Evolutionary conservation across 92 coral and sea anemone species (phyloP).

Genomic region (Zoanthus sociatus): DNA sequence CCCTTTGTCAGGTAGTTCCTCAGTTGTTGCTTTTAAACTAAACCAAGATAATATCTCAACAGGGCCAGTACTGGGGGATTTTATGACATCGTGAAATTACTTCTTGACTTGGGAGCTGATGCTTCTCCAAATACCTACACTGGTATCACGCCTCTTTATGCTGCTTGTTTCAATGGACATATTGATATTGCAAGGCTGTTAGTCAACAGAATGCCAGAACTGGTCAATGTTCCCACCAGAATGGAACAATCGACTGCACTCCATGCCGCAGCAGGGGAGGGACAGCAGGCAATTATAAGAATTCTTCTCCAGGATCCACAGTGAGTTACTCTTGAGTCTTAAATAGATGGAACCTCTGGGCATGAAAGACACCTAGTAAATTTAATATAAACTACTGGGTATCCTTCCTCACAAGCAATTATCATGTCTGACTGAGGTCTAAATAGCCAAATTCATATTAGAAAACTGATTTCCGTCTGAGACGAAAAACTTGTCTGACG

Average conservation of each 20-base stretch:
- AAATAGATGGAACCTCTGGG: too few species aligned
- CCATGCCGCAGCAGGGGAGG: conserved; percentile 92
- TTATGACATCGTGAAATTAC: conserved; percentile 80
- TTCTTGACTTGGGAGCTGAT: conserved; percentile 80
- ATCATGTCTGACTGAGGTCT: too few species aligned
- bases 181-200: conserved; percentile 83
- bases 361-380: too few species aligned
- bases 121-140: conserved; percentile 83
- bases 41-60: neutral
- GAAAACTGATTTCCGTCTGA: neutral
- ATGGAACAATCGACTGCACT: conserved; percentile 85
- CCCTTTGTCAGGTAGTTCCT: too few species aligned
- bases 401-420: too few species aligned
- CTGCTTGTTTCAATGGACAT: conserved; percentile 78
- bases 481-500: neutral
- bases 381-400: too few species aligned
- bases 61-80: conserved; percentile 93
- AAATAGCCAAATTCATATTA: neutral
- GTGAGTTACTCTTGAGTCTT: conserved; percentile 52
- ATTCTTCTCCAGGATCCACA: conserved; percentile 82
- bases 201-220: conserved; percentile 77
- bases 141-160: conserved; percentile 96
- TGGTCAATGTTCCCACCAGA: conserved; percentile 75
- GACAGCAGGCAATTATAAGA: conserved; percentile 72
- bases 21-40: neutral